Base-by-base conservation (phyloP, 2,888 invertebrate genomes). In the Amiota minor region DNA sequence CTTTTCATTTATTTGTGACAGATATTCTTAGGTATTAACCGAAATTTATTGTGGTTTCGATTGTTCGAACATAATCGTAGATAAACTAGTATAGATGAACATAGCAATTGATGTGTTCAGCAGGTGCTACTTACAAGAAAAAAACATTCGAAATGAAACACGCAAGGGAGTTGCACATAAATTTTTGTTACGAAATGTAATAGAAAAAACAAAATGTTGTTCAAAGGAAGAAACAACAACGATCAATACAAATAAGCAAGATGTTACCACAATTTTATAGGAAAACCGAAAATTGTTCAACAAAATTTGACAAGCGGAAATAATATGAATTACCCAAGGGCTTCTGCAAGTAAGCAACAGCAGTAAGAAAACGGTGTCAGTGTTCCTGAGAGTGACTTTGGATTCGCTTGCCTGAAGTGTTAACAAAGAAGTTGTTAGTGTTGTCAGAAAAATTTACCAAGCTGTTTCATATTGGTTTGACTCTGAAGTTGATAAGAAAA, bases 251-350 rank as follows among this genome's bases (percentile, higher is more conserved):
- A 18, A 18, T 20, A 59, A 18, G 20, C 65, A 18, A 16, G 35
- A 65, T 47, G 65, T 65, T 65, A 46, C 62, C 62, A 45, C n/a
- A 65, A 65, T 65, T 65, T 65, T 47, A 65, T 65, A 65, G 65
- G 65, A 35, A 65, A 65, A 65, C 65, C 65, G 65, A 65, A 65
- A 65, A 65, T 65, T 65, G 65, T 49, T 47, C 65, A 65, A 65
- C 47, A 18, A 65, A 65, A 47, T 65, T 65, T 65, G 65, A 65
- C 65, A 65, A 65, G 65, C 65, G 65, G 65, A 65, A 65, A 47
- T 47, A 65, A 65, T 65, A 65, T 49, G 47, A 47, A 16, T 47
- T 47, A 47, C 35, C 65, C 49, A 47, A 46, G 47, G 65, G 65
- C 65, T 9, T 12, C 46, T 35, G 18, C 16, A 65, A 65, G 64